These are phyloP conservation scores for Triplophysa yarkandensis DNA, from an alignment of 2,797 vertebrate species.

Conservation along the genomic window DNA sequence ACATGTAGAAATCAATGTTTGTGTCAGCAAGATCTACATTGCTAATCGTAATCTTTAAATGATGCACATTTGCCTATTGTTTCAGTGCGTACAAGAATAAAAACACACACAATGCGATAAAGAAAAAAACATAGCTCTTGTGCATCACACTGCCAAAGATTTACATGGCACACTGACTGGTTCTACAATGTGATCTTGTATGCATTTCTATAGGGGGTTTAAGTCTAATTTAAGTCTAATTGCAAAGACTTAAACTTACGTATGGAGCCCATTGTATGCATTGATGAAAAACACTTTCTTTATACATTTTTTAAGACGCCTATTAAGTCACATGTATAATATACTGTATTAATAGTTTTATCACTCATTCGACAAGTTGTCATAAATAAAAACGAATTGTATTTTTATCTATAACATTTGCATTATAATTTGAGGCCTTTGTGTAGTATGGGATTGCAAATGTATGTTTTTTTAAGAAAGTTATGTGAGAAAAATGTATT, in stretches of 20 bases:
- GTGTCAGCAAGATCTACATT: background rate
- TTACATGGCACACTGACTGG: background rate
- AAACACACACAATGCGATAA: background rate
- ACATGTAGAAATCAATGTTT: background rate
- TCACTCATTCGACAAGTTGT: too few species aligned
- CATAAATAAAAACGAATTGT: too few species aligned
- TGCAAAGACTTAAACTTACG: background rate
- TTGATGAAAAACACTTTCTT: too few species aligned
- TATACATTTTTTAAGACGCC: too few species aligned
- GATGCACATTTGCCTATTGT: background rate
- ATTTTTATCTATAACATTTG: background rate
- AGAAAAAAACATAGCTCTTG: background rate
- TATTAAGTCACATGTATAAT: too few species aligned
- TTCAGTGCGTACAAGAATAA: background rate
- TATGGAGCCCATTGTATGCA: background rate
- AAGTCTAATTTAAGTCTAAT: too few species aligned
- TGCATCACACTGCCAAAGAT: background rate
- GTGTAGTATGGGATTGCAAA: background rate
- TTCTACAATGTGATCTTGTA: background rate
- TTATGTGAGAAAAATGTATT: too few species aligned
- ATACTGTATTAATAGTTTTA: too few species aligned
- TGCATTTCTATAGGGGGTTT: background rate
- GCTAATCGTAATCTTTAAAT: background rate
- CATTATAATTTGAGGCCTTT: background rate
- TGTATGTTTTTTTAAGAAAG: too few species aligned